phyloP scores from a whole-genome alignment of 2,797 vertebrate genomes.

The Hydrolagus colliei region DNA sequence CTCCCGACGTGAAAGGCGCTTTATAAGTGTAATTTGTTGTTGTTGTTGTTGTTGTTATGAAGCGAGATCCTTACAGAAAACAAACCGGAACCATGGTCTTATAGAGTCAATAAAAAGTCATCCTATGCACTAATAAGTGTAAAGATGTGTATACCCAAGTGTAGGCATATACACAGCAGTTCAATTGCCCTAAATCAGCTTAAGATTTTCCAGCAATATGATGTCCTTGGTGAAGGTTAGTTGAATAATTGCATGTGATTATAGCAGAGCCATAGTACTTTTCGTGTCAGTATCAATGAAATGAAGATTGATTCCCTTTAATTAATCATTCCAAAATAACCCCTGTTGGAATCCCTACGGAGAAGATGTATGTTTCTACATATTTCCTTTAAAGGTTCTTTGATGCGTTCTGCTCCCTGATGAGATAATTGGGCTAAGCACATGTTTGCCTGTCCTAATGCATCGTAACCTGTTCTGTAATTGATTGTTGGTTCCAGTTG shows the following conservation, averaged over 20 bases:
- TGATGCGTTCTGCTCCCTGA: conserved; percentile 46
- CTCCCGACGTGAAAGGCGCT: too few species aligned
- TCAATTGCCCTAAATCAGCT: conserved; percentile 26
- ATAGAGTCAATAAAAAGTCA: neutral
- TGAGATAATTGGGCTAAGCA: conserved; percentile 44
- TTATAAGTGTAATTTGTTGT: too few species aligned
- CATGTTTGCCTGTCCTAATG: conserved; percentile 42
- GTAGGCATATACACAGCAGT: neutral
- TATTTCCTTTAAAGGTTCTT: conserved; percentile 51
- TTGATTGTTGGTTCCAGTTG: conserved; percentile 41
- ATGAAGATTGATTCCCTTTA: conserved; percentile 69
- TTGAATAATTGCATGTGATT: conserved; percentile 65
- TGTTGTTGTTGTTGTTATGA: too few species aligned
- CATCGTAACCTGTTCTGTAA: conserved; percentile 41
- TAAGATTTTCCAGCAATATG: conserved; percentile 37
- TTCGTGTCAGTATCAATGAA: conserved; percentile 58
- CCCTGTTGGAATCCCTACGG: conserved; percentile 48
- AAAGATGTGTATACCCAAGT: conserved; percentile 18
- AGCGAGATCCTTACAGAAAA: conserved; percentile 11
- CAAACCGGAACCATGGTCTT: conserved; percentile 6
- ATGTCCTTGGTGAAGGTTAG: conserved; percentile 67
- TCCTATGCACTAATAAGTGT: conserved; percentile 3
- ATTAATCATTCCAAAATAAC: conserved; percentile 66
- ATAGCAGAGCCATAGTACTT: conserved; percentile 57
- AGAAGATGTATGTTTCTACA: conserved; percentile 52